These are phyloP conservation scores for Hydrochoerus hydrochaeris DNA, from an alignment of 2,113 vertebrate species.

Conservation along the genomic window DNA sequence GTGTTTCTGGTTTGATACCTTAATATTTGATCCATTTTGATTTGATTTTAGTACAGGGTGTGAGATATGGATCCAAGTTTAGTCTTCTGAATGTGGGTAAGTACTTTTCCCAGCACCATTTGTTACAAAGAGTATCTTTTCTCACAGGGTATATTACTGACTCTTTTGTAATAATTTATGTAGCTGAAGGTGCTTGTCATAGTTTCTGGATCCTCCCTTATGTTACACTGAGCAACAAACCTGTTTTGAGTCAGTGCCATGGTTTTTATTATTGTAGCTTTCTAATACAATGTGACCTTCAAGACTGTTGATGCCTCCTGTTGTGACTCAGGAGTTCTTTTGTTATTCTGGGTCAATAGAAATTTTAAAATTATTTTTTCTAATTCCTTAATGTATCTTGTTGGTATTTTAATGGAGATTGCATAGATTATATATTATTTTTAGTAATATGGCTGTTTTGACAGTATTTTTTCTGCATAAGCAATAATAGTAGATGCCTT, in stretches of 20 bases:
- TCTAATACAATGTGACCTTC: neutral
- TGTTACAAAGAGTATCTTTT: neutral
- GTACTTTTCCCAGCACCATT: neutral
- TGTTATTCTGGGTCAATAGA: neutral
- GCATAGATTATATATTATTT: neutral
- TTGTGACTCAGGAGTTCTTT: neutral
- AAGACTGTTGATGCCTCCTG: neutral
- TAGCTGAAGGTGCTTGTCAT: neutral
- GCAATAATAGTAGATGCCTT: neutral
- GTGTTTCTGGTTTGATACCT: neutral
- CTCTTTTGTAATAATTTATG: neutral
- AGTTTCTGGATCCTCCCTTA: neutral
- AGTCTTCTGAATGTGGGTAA: neutral
- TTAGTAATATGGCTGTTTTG: neutral
- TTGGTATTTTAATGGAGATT: neutral
- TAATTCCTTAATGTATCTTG: neutral
- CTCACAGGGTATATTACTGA: neutral
- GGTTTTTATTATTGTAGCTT: neutral
- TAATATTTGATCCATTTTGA: neutral
- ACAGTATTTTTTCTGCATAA: neutral
- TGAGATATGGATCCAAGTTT: neutral
- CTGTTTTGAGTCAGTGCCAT: neutral
- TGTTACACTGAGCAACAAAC: neutral
- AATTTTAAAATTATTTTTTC: neutral
- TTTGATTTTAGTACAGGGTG: neutral